phyloP scores from a whole-genome alignment of 2,888 invertebrate species.

The Agelastica alni region DNA sequence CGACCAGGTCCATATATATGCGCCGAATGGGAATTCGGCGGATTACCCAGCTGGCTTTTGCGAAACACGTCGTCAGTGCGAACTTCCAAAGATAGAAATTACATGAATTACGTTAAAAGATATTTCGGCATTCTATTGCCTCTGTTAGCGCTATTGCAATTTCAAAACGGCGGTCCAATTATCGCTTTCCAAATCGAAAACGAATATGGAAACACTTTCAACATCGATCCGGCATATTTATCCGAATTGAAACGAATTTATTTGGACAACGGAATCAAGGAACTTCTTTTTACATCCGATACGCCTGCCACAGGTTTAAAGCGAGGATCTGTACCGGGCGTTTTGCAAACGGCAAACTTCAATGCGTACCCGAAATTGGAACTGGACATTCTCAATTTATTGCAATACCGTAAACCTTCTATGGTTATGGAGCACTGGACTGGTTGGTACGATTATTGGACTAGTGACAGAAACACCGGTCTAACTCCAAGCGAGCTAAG shows the following conservation, averaged over 20 bases:
- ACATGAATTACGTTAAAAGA: constrained; percentile 36
- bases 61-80: constrained; percentile 46
- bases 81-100: constrained; percentile 16
- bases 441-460: constrained; percentile 67
- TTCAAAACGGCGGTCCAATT: constrained; percentile 80
- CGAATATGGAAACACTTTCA: constrained; percentile 77
- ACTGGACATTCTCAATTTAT: constrained; percentile 53
- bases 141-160: constrained; percentile 59
- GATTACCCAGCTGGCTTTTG: constrained; percentile 47
- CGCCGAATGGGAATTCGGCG: constrained; percentile 77
- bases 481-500: constrained; percentile 38
- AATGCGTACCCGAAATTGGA: constrained; percentile 52
- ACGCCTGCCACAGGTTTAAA: constrained; percentile 37
- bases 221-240: constrained; percentile 54
- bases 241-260: constrained; percentile 52
- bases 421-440: constrained; percentile 67
- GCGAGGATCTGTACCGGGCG: constrained; percentile 39
- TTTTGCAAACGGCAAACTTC: constrained; percentile 62
- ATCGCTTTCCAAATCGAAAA: constrained; percentile 92
- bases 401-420: constrained; percentile 60
- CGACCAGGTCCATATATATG: constrained; percentile 91
- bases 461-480: constrained; percentile 46
- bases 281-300: constrained; percentile 62
- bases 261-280: constrained; percentile 50
- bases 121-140: constrained; percentile 58